Percentiles rank a stretch among this genome's conserved stretches.
These are phyloP conservation scores for Muraenolepis orangiensis DNA, from an alignment of 2,797 vertebrate genomes.

Conservation along the genomic window DNA sequence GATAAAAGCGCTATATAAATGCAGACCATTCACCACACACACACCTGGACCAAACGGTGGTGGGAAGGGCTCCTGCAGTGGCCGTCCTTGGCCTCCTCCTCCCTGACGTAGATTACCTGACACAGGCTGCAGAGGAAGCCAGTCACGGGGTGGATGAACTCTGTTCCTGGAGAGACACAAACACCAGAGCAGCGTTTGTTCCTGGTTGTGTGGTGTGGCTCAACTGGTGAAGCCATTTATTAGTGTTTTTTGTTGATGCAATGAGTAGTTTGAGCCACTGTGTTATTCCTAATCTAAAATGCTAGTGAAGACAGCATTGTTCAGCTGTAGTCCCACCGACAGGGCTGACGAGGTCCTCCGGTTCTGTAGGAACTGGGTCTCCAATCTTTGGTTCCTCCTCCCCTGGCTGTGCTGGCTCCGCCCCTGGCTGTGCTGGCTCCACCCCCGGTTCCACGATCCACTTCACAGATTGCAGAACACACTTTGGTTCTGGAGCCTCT, in stretches of 20 bases:
- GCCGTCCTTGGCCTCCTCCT: neutral
- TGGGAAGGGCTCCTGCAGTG: conserved; percentile 8
- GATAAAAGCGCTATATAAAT: too few species aligned
- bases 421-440: neutral
- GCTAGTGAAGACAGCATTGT: neutral
- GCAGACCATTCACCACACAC: too few species aligned
- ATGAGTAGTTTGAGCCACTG: too few species aligned
- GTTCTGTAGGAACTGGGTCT: neutral
- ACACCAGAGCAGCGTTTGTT: neutral
- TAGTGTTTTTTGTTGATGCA: too few species aligned
- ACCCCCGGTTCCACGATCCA: neutral
- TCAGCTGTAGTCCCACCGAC: neutral
- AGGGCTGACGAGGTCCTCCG: neutral
- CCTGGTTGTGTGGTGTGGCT: neutral
- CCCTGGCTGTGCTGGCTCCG: neutral
- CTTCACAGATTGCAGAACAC: neutral
- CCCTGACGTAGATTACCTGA: neutral
- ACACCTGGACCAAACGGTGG: conserved; percentile 1
- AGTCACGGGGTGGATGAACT: conserved; percentile 1
- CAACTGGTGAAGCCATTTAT: neutral
- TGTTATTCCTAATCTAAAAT: too few species aligned
- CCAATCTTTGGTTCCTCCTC: neutral
- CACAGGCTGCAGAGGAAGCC: conserved; percentile 6
- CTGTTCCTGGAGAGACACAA: conserved; percentile 4
- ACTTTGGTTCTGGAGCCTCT: neutral